Base-by-base conservation (phyloP, 2,797 vertebrate genomes). In the Xenopus petersii region DNA sequence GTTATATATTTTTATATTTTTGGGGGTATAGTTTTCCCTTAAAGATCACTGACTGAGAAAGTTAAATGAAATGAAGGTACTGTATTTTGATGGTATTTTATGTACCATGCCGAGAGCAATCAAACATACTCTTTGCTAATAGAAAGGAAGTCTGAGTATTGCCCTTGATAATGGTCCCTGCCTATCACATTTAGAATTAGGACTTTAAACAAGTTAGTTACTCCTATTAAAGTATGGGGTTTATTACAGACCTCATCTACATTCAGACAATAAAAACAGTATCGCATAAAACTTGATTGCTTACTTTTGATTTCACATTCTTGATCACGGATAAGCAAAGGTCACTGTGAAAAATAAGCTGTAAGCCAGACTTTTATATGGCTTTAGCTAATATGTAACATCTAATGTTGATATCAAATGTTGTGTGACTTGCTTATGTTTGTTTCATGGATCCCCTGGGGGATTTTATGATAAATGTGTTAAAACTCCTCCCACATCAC, bases 201-300 rank as follows among this genome's bases (percentile, higher is more conserved):
- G 36, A 9, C 36, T 42, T 36, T 36, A 21, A 21, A 21, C 2
- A 42, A 42, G 36, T 42, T 7, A 42, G 36, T 42, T 3, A 54
- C 49, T 12, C 12, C 49, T 54, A 54, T 4, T 54, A 54, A 54
- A 54, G 49, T 54, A 54, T 12, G 12, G 49, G 33, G 30, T 77
- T 77, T 77, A 68, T 73, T 63, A 21, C 59, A 69, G 49, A 56
- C 66, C 24, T 67, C 48, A 54, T 67, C 47, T 51, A 24, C 64
- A 67, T 24, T 21, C 49, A 54, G 64, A 42, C 54, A 51, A 73
- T 63, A 64, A 63, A 69, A 64, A 74, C 62, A 70, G 71, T 74
- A 79, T 79, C 66, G 74, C 77, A 79, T 79, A 74, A 78, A 78
- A 73, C 76, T 70, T 74, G 71, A 74, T 79, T 74, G 77, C 77